Conservation (phyloP, 2,888 invertebrate genomes). For the Lepidochrysops patricia region DNA sequence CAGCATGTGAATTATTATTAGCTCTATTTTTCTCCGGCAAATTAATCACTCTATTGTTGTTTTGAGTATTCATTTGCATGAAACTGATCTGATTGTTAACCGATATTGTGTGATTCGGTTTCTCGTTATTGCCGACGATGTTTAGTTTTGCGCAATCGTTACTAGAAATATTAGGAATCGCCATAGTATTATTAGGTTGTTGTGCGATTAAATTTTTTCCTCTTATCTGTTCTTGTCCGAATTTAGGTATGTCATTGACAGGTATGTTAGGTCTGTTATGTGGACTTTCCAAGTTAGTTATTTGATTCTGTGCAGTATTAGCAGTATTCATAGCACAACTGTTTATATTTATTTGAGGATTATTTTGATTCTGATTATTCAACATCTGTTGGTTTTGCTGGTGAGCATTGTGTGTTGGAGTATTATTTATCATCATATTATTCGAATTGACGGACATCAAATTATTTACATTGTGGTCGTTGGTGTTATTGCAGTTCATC, state of each 20-base stretch:
- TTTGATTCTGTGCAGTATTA: conserved; percentile 46
- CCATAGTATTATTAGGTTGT: conserved; percentile 42
- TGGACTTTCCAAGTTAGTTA: conserved; percentile 50
- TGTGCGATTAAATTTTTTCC: conserved; percentile 63
- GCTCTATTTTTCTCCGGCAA: conserved; percentile 61
- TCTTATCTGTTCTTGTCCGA: conserved; percentile 51
- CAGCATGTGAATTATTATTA: conserved; percentile 43
- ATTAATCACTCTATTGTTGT: conserved; percentile 61
- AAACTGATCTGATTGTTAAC: conserved; percentile 63
- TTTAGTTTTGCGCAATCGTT: conserved; percentile 62
- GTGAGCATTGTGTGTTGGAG: conserved; percentile 45
- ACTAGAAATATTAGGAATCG: conserved; percentile 32
- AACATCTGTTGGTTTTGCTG: conserved; percentile 57
- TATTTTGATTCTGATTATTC: conserved; percentile 43
- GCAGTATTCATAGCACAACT: conserved; percentile 55
- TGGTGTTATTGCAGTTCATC: conserved; percentile 56
- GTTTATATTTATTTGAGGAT: conserved; percentile 57
- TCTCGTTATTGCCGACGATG: conserved; percentile 51
- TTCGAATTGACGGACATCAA: conserved; percentile 47
- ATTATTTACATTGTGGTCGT: conserved; percentile 54
- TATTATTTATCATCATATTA: conserved; percentile 62
- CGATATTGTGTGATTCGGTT: conserved; percentile 57
- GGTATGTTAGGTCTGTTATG: conserved; percentile 48
- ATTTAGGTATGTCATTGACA: conserved; percentile 54
- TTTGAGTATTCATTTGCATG: conserved; percentile 64